Base-by-base conservation (phyloP, 2,113 vertebrate species). In the Pao palembangensis region DNA sequence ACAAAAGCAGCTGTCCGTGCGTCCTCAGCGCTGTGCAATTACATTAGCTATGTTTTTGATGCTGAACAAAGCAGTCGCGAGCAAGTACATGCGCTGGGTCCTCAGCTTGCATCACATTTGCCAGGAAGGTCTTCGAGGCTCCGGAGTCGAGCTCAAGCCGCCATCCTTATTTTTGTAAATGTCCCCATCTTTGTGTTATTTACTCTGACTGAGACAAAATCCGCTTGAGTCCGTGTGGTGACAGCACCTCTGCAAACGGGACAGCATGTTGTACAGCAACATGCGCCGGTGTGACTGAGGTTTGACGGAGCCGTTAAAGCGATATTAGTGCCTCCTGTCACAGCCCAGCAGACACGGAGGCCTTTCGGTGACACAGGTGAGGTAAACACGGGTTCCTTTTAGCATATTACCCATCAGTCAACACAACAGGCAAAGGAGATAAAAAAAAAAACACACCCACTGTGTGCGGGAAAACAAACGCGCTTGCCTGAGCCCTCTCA, bases 361-460 rank as follows among this genome's bases (percentile, higher is more conserved):
- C 68, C 68, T 46, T 61, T 51, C 71, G 3, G 66, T 77, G 77
- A 57, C 84, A 84, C 76, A 81, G 86, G 80, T 85, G 85, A 85
- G 73, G 81, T 78, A 88, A 85, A 89, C 79, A 83, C 66, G 63
- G 73, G 66, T 64, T 67, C 79, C 76, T 82, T 88, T 87, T 88
- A 82, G 78, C 83, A 86, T 85, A 82, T 85, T 85, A 82, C 66
- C 83, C 81, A 83, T 88, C 85, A 84, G 68, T 89, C 83, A 88
- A 74, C 79, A 54, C 59, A 80, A 82, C 85, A 86, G 80, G 73
- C 59, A 52, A 41, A 78, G 62, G 48, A 79, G 80, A 85, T 83
- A 80, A 83, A 85, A 75, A 83, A 75, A 83, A 86, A 79, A 63
- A 55, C 81, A 79, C 79, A 67, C 80, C 80, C 73, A 82, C 80